A percentile compares a stretch with the other conserved stretches of the same genome.
These are phyloP conservation scores for Regulus satrapa DNA, from an alignment of 2,113 vertebrate genomes.

Conservation along the genomic window DNA sequence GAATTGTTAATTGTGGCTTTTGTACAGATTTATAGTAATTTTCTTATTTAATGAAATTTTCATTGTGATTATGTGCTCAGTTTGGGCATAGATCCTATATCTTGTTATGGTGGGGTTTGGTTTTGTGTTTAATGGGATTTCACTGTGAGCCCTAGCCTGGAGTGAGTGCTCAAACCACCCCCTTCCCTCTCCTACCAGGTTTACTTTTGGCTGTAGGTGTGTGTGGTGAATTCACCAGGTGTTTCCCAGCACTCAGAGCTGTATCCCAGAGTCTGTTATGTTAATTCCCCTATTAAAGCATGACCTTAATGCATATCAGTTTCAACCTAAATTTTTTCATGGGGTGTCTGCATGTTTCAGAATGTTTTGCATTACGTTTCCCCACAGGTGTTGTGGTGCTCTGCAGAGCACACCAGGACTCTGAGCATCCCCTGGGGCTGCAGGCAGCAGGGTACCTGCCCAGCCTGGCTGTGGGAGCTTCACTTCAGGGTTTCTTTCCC, in stretches of 20 bases:
- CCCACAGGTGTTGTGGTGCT: not conserved
- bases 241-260: not conserved
- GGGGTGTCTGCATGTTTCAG: fast-evolving
- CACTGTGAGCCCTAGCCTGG: not conserved
- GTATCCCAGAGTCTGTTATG: not conserved
- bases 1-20: constrained; percentile 19
- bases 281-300: constrained; percentile 56
- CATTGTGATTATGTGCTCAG: not conserved
- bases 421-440: not conserved
- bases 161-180: not conserved
- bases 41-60: constrained; percentile 43
- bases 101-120: not conserved
- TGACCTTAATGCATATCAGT: not conserved
- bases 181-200: not conserved
- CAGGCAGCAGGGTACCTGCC: not conserved
- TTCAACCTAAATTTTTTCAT: not conserved
- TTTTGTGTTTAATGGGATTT: not conserved
- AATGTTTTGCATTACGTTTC: fast-evolving
- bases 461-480: fast-evolving
- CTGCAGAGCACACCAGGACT: not conserved
- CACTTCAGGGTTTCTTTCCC: not conserved
- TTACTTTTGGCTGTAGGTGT: not conserved
- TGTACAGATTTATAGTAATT: constrained; percentile 56
- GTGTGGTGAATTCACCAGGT: not conserved
- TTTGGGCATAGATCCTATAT: not conserved